A percentile compares a stretch with the other conserved stretches of the same genome.
Conservation (phyloP, 1,140 invertebrate species). For the Periplaneta americana region DNA sequence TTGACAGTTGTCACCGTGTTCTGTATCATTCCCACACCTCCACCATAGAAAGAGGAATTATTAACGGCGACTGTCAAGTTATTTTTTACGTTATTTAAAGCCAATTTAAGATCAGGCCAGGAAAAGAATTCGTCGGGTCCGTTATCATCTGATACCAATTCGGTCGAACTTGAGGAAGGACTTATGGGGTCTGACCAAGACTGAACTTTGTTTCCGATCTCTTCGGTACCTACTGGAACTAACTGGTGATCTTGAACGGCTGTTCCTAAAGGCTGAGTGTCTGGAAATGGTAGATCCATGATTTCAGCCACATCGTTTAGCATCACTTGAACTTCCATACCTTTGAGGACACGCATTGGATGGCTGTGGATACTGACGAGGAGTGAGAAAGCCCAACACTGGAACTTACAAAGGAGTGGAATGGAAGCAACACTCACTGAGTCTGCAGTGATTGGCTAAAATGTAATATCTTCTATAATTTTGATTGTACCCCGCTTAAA, state of each 20-base stretch:
- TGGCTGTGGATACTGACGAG: background rate
- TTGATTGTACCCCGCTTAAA: background rate
- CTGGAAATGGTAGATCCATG: constrained; percentile 2
- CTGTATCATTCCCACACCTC: background rate
- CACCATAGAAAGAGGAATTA: background rate
- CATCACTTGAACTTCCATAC: background rate
- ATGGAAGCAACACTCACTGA: background rate
- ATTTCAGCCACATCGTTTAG: constrained; percentile 4
- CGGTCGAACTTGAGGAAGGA: background rate
- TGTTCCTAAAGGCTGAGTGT: background rate
- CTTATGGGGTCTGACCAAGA: background rate
- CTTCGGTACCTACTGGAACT: background rate
- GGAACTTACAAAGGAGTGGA: too few relatives aligned
- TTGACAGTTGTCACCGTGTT: background rate
- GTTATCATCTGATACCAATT: background rate
- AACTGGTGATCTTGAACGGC: too few relatives aligned
- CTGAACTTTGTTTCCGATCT: background rate
- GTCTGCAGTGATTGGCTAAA: background rate
- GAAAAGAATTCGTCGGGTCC: background rate
- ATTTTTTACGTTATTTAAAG: background rate
- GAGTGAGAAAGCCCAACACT: too few relatives aligned
- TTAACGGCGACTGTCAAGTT: background rate
- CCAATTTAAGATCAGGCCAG: background rate
- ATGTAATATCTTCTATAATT: background rate
- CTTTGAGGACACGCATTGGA: background rate